Conservation (phyloP, 2,797 vertebrate species). For the Notoglanidium macrostoma region DNA sequence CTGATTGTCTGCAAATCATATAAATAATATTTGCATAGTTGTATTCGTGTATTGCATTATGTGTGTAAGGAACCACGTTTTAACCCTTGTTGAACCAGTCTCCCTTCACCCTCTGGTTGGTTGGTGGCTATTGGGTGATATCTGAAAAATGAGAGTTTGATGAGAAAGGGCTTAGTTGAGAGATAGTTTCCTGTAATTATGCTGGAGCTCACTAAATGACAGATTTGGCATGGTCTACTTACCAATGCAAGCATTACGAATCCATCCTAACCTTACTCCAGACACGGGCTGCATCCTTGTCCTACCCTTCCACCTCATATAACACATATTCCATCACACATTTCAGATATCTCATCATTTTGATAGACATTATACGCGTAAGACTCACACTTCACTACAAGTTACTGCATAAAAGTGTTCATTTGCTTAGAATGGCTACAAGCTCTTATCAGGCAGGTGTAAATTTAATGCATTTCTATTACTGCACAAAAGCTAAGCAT, state of each 20-base stretch:
- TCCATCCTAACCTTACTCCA: neutral
- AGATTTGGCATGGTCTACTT: neutral
- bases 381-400: slow-evolving; percentile 57
- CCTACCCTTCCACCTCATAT: slow-evolving; percentile 51
- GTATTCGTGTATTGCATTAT: neutral
- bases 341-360: slow-evolving; percentile 35
- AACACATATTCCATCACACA: slow-evolving; percentile 69
- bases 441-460: slow-evolving; percentile 69
- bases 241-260: neutral
- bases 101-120: neutral
- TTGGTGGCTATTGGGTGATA: neutral
- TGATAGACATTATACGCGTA: slow-evolving; percentile 69
- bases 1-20: neutral
- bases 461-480: slow-evolving; percentile 78
- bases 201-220: neutral
- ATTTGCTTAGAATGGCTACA: slow-evolving; percentile 67
- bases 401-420: slow-evolving; percentile 65
- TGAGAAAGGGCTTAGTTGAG: neutral
- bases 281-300: slow-evolving; percentile 56
- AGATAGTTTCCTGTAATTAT: neutral
- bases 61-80: neutral
- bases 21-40: neutral
- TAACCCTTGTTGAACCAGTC: neutral
- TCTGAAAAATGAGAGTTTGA: neutral
- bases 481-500: slow-evolving; percentile 69